Base-by-base conservation (phyloP, 2,888 invertebrate genomes). In the Xylocampa areola region DNA sequence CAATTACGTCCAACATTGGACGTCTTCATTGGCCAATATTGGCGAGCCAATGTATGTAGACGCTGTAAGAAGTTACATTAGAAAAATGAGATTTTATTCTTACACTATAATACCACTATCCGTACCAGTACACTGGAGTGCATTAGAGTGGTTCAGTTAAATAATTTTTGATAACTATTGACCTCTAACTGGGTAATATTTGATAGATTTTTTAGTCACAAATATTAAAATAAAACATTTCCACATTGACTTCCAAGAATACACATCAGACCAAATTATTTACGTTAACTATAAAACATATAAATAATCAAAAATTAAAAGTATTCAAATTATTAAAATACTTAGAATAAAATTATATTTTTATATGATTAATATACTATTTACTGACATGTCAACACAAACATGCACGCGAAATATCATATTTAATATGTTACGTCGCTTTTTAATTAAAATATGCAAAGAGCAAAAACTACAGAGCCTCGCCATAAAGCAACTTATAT, bases 391-490 rank as follows among this genome's bases (percentile, higher is more conserved):
- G 68, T 66, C 50, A 52, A 71, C 52, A 47, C 14, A 59, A 58
- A 64, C 63, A 59, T 48, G 53, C 23, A 8, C 10, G 50, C 69
- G 62, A 61, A 35, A 52, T 54, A 66, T 32, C 62, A 73, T 72
- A 72, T 72, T 69, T 66, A 44, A 72, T 72, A 69, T 73, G 69
- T 52, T 59, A 60, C 35, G 36, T 53, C 66, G 59, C 59, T 39
- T 41, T 36, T 33, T 55, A 33, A 55, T 52, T 63, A 59, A 66
- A 59, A 49, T 68, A 55, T 51, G 53, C 53, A 45, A 65, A 61
- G 35, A 51, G 58, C 63, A 59, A 65, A 68, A 67, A 52, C 61
- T 35, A 47, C 45, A 49, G 32, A 50, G 53, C 53, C 39, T 59
- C 25, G 60, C 69, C 40, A 65, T 51, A 60, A 47, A 62, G 63